Base-by-base conservation (phyloP, 2,888 invertebrate genomes). In the Gastrophysa polygoni region DNA sequence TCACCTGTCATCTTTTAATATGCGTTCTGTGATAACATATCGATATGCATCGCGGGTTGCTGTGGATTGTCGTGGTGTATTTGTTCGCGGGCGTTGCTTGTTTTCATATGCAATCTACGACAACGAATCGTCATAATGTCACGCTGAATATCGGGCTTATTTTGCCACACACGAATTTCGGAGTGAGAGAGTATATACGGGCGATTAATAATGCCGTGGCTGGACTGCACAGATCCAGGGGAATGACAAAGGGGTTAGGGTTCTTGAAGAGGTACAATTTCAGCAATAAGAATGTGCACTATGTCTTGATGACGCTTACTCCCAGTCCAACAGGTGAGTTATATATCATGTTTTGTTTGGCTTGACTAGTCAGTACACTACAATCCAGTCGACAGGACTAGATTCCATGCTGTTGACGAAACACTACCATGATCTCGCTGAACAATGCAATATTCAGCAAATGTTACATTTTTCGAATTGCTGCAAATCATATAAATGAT, bases 321-420 rank as follows among this genome's bases (percentile, higher is more conserved):
- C 91, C 91, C 28, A 90, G 89, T 81, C 91, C 91, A 60, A 90
- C 89, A 85, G 90, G 90, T 91, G 69, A 74, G 60, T 56, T 7
- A 0, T 2, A 16, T 17, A 17, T 44, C 18, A 11, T 46, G 11
- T 10, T 46, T 20, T 55, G n/a, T n/a, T n/a, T n/a, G n/a, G n/a
- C n/a, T n/a, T n/a, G n/a, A n/a, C n/a, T n/a, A n/a, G n/a, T n/a
- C n/a, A n/a, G n/a, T n/a, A n/a, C n/a, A n/a, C n/a, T n/a, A n/a
- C n/a, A n/a, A n/a, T n/a, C n/a, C n/a, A n/a, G n/a, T n/a, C n/a
- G n/a, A n/a, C n/a, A n/a, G n/a, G n/a, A n/a, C n/a, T n/a, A n/a
- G n/a, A n/a, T n/a, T n/a, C n/a, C n/a, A n/a, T n/a, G n/a, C n/a
- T n/a, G n/a, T n/a, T n/a, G n/a, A n/a, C n/a, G n/a, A n/a, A n/a